Base-by-base conservation (phyloP, 2,888 invertebrate species). In the Brenthis hecate region DNA sequence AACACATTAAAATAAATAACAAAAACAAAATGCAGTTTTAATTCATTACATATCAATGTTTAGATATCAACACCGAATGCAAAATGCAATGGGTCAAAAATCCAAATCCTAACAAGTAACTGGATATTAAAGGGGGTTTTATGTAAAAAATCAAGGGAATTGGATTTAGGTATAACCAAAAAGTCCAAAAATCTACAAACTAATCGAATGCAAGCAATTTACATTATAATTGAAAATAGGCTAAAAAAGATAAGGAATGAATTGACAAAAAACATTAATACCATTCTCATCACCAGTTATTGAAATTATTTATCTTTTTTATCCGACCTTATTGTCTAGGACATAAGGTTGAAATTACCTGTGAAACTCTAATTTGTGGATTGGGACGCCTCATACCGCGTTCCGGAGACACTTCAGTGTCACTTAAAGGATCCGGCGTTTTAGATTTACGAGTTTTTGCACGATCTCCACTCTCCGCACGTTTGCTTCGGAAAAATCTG, bases 401-500 rank as follows among this genome's bases (percentile, higher is more conserved):
- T 14, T 90, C 93, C 0, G 94, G 94, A 0, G 92, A 89, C 1
- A 90, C 83, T 56, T 93, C 93, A 0, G 85, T 83, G 47, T 93
- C 93, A 50, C 89, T 89, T 77, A 94, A 91, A 0, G 94, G 94
- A 73, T 96, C 96, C 0, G 96, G 95, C 0, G 96, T 95, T 78
- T 95, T 95, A 0, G 95, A 94, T 81, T 96, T 96, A n/a, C 92
- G 85, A 0, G 94, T 88, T 76, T 95, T 95, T 2, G 91, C 89
- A 11, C 95, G 93, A 55, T 96, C 96, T 19, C 94, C 95, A 75
- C 95, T 95, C 78, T 95, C 94, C 23, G 95, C 95, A 54, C 96
- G 94, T 84, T 97, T 97, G 80, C 97, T 96, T 43, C 96, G 96
- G 88, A 98, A 98, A 89, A 98, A 98, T 86, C 97, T 96, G 32